These are phyloP conservation scores for Sebastolobus alascanus DNA, from an alignment of 2,797 vertebrate genomes.

Conservation along the genomic window DNA sequence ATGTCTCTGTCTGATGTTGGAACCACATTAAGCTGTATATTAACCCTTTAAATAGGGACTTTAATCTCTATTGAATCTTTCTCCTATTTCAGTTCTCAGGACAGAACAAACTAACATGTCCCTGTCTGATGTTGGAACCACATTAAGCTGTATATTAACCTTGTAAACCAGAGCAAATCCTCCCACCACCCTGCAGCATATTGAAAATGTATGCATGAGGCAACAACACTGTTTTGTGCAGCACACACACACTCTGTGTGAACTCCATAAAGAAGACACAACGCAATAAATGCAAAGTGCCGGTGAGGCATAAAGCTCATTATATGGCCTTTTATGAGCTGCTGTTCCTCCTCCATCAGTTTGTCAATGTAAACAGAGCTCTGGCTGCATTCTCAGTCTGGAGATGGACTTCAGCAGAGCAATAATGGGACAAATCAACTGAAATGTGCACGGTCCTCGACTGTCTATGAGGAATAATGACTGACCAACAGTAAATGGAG, in stretches of 20 bases:
- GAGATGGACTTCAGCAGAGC: not conserved
- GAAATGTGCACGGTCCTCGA: not conserved
- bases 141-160: not conserved
- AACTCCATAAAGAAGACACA: slow-evolving; percentile 36
- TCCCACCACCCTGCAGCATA: not conserved
- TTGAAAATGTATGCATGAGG: slow-evolving; percentile 4
- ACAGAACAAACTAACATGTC: not conserved
- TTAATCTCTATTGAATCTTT: not conserved
- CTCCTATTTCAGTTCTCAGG: not conserved
- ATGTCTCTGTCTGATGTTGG: too few relatives aligned
- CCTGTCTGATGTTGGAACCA: not conserved
- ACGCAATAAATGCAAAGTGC: slow-evolving; percentile 30
- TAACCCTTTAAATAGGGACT: not conserved
- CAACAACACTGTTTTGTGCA: not conserved
- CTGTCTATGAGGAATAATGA: not conserved
- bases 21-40: too few relatives aligned
- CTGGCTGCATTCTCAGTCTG: not conserved
- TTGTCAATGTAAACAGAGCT: slow-evolving; percentile 37
- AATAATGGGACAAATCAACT: not conserved
- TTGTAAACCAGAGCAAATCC: not conserved
- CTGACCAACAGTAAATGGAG: too few relatives aligned
- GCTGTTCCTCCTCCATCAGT: slow-evolving; percentile 21
- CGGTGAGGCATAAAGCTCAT: slow-evolving; percentile 24
- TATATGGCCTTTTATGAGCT: slow-evolving; percentile 45
- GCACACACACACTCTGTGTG: slow-evolving; percentile 13